A percentile compares a stretch with the other conserved stretches of the same genome.
Evolutionary conservation across 92 coral and sea anemone genomes (phyloP).

Genomic region (Actinernus sp.): DNA sequence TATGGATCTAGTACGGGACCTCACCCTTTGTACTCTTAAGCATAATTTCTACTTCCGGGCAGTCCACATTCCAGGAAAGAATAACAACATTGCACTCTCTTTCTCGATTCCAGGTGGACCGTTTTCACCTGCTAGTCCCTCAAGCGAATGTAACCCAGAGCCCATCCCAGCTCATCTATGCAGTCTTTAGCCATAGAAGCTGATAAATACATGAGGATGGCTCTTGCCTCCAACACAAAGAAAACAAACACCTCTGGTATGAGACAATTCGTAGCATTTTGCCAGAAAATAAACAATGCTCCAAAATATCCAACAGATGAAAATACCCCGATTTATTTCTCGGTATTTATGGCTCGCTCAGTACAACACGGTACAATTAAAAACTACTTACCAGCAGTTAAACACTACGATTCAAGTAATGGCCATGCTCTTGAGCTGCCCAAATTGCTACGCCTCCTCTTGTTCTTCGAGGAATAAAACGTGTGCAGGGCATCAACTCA

Average conservation of each 20-base stretch:
- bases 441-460: neutral
- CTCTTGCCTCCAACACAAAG: neutral
- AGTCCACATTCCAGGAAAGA: slow-evolving; percentile 39
- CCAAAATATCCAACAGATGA: neutral
- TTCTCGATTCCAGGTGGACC: slow-evolving; percentile 62
- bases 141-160: slow-evolving; percentile 18
- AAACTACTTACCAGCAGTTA: neutral
- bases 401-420: neutral
- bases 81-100: slow-evolving; percentile 45
- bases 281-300: neutral
- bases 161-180: neutral
- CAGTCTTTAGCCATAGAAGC: neutral
- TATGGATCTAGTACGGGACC: slow-evolving; percentile 32
- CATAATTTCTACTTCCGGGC: slow-evolving; percentile 55
- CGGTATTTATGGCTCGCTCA: neutral
- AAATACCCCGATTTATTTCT: neutral
- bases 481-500: neutral
- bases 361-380: neutral
- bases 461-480: neutral
- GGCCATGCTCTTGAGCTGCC: neutral
- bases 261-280: neutral
- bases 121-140: slow-evolving; percentile 50
- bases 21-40: slow-evolving; percentile 40
- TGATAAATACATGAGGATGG: neutral
- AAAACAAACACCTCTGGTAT: neutral